Evolutionary conservation across 2,113 vertebrate species (phyloP).

Genomic region (Sceloporus tristichus): DNA sequence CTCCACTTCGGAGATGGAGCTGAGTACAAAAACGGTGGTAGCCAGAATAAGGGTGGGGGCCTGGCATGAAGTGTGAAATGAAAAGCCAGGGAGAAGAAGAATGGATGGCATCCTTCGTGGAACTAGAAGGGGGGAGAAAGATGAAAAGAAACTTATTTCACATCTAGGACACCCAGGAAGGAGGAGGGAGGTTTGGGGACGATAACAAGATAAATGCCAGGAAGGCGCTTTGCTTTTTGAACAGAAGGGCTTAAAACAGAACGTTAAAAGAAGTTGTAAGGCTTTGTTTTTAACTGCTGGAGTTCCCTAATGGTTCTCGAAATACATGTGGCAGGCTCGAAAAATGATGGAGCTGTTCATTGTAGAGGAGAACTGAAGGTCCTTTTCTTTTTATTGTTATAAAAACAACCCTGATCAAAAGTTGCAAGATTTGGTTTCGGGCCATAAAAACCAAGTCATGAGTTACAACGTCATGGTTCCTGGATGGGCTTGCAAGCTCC

Average conservation of each 20-base stretch:
- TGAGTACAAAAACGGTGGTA: constrained; percentile 5
- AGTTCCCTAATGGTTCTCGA: constrained; percentile 47
- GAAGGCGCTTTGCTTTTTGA: not conserved
- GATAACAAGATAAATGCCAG: constrained; percentile 45
- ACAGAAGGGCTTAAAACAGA: constrained; percentile 3
- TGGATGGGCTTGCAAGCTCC: not conserved
- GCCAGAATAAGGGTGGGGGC: fast-evolving
- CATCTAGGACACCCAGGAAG: constrained; percentile 24
- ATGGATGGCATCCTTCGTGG: not conserved
- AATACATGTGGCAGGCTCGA: constrained; percentile 1
- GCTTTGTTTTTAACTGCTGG: constrained; percentile 51
- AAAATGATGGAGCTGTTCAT: not conserved
- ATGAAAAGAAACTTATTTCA: constrained; percentile 31
- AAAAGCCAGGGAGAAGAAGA: not conserved
- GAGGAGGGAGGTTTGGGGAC: constrained; percentile 16
- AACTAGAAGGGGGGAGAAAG: fast-evolving
- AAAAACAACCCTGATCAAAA: not conserved
- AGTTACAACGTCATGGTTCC: not conserved
- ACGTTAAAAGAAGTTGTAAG: constrained; percentile 46
- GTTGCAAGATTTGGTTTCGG: not conserved
- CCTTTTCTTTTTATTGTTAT: not conserved
- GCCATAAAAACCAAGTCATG: not conserved
- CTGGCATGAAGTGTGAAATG: not conserved
- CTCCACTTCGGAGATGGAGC: not conserved
- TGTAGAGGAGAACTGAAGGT: constrained; percentile 56